Conservation (phyloP, 2,888 invertebrate species). For the Adela reaumurella region DNA sequence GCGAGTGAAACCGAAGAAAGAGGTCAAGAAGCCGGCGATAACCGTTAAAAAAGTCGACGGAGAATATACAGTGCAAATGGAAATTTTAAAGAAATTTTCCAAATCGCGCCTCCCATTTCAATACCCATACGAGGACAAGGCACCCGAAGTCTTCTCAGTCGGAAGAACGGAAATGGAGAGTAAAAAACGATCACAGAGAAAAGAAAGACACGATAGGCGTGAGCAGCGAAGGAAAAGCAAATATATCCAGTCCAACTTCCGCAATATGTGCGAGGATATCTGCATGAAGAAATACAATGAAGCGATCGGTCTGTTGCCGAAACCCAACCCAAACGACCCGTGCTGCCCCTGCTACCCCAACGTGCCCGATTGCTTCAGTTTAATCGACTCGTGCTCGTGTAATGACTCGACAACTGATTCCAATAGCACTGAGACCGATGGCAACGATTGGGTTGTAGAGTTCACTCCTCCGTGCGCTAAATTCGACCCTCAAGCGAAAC, state of each 20-base stretch:
- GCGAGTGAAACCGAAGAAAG: slow-evolving; percentile 21
- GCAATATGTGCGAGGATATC: slow-evolving; percentile 27
- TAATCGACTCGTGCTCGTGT: slow-evolving; percentile 21
- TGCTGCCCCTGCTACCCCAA: slow-evolving; percentile 27
- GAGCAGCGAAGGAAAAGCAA: slow-evolving; percentile 24
- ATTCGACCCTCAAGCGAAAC: slow-evolving; percentile 37
- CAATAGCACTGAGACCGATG: slow-evolving; percentile 40
- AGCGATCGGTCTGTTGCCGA: slow-evolving; percentile 23
- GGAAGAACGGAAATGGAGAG: slow-evolving; percentile 24
- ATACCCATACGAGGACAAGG: slow-evolving; percentile 28
- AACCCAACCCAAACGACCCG: slow-evolving; percentile 35
- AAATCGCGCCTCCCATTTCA: slow-evolving; percentile 37
- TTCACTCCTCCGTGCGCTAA: slow-evolving; percentile 31
- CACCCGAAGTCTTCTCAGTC: slow-evolving; percentile 32
- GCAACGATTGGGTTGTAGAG: slow-evolving; percentile 43
- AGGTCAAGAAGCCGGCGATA: slow-evolving; percentile 27
- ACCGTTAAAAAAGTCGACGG: slow-evolving; percentile 31
- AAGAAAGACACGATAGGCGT: slow-evolving; percentile 19
- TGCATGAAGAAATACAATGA: slow-evolving; percentile 28
- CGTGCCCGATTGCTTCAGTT: slow-evolving; percentile 17
- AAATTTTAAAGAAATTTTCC: slow-evolving; percentile 40
- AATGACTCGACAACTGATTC: slow-evolving; percentile 16
- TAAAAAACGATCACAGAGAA: slow-evolving; percentile 19
- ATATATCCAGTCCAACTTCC: slow-evolving; percentile 29
- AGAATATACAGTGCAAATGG: slow-evolving; percentile 34